Percentiles rank a stretch among this genome's conserved stretches.
Evolutionary conservation across 2,113 vertebrate species (phyloP).

Genomic region (Ptychochromis oligacanthus): DNA sequence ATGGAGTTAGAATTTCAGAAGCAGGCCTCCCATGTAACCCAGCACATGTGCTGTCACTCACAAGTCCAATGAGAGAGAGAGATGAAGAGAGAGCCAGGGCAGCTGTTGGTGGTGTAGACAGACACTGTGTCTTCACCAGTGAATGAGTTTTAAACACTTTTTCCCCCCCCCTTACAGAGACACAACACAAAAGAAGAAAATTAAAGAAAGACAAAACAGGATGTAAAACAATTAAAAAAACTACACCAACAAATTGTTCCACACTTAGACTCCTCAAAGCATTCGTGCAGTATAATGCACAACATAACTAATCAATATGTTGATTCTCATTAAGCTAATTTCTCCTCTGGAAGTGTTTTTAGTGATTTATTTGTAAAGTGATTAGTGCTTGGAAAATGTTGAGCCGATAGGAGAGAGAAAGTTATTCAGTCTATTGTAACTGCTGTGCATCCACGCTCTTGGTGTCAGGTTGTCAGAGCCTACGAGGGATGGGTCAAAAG

Average conservation of each 20-base stretch:
- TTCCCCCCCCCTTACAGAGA: background rate
- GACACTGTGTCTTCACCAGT: constrained; percentile 37
- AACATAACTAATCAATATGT: background rate
- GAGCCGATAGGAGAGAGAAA: background rate
- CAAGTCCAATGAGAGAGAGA: constrained; percentile 14
- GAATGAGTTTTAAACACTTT: constrained; percentile 13
- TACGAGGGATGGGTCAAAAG: background rate
- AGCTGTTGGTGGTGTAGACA: constrained; percentile 67
- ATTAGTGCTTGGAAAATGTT: background rate
- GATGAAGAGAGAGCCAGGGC: constrained; percentile 62
- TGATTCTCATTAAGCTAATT: background rate
- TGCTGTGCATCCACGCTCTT: background rate
- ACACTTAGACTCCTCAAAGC: no score
- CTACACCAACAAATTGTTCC: no score
- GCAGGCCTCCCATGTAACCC: constrained; percentile 69
- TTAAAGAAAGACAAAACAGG: background rate
- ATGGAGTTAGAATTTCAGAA: constrained; percentile 74
- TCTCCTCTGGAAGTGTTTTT: background rate
- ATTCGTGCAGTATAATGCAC: no score
- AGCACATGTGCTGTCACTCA: constrained; percentile 82
- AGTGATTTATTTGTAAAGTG: background rate
- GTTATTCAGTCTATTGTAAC: background rate
- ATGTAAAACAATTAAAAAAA: background rate
- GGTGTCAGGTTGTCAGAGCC: no score
- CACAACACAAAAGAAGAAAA: background rate